Evolutionary conservation across 2,113 vertebrate species (phyloP).

Genomic region (Urocitellus parryii): DNA sequence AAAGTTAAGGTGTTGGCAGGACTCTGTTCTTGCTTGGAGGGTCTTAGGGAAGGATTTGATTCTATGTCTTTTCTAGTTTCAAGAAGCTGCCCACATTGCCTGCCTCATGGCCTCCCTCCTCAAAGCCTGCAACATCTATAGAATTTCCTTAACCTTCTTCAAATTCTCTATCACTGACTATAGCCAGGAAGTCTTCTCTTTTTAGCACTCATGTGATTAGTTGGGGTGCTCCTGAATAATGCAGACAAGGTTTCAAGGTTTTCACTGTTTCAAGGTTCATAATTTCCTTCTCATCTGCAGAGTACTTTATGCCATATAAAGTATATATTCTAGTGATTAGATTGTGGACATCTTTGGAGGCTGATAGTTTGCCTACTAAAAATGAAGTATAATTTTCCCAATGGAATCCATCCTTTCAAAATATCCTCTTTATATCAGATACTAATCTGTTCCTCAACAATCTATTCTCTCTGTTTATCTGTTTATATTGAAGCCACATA

Average conservation of each 20-base stretch:
- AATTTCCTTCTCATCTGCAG: neutral
- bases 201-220: neutral
- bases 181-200: neutral
- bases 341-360: neutral
- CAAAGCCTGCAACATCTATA: neutral
- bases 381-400: neutral
- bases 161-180: neutral
- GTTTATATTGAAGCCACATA: neutral
- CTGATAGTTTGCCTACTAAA: neutral
- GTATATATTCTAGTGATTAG: neutral
- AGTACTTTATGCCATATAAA: neutral
- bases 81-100: rapidly evolving
- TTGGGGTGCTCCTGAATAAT: rapidly evolving
- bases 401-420: neutral
- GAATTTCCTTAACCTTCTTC: neutral
- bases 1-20: neutral
- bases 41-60: neutral
- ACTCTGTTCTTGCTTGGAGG: neutral
- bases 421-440: neutral
- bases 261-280: neutral
- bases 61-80: neutral
- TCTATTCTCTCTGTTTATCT: neutral
- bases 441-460: neutral
- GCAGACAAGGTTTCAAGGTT: neutral
- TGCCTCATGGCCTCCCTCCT: neutral